Evolutionary conservation across 2,888 invertebrate species (phyloP), one percentile per base, ranked within the genome.

Genomic region (Athalia rosae): DNA sequence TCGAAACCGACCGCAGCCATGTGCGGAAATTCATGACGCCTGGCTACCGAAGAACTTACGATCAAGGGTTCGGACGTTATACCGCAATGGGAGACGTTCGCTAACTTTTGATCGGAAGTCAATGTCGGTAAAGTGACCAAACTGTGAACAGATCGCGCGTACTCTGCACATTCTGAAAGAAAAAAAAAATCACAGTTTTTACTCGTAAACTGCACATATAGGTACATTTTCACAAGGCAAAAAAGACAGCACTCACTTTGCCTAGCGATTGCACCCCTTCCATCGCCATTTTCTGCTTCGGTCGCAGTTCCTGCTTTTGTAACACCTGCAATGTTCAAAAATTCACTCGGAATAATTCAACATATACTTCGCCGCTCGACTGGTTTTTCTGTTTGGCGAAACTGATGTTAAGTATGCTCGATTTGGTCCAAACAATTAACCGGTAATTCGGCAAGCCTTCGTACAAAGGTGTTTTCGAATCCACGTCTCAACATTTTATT

Each of bases 1-100:
- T 82, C 66, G 50, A 77, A 88, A 8, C 89, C 89, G 0, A 89
- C 41, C 0, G 86, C 87, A 2, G 85, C 85, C 89, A 89, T 89
- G 61, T 89, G 88, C 0, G 89, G 89, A 66, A 88, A 89, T 81
- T 89, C 87, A 67, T 84, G 87, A 0, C 86, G 82, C 3, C 82
- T 83, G 3, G 89, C 86, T 43, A 82, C 85, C 0, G 76, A 83
- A 4, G 89, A 89, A 4, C 89, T 88, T 4, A 89, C 82, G 41
- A 89, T 87, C 4, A 89, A 81, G 64, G 83, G 87, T 13, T 82
- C 82, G 0, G 82, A 80, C 4, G 81, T 85, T 5, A 87, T 78
- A 0, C 81, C 85, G 69, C 89, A 89, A 0, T 84, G 48, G 0
- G 89, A 88, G 4, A 67, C 50, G 45, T 88, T 88, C 0, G 86